These are phyloP conservation scores for Dryoscopus gambensis DNA, from an alignment of 2,113 vertebrate species.

Conservation along the genomic window DNA sequence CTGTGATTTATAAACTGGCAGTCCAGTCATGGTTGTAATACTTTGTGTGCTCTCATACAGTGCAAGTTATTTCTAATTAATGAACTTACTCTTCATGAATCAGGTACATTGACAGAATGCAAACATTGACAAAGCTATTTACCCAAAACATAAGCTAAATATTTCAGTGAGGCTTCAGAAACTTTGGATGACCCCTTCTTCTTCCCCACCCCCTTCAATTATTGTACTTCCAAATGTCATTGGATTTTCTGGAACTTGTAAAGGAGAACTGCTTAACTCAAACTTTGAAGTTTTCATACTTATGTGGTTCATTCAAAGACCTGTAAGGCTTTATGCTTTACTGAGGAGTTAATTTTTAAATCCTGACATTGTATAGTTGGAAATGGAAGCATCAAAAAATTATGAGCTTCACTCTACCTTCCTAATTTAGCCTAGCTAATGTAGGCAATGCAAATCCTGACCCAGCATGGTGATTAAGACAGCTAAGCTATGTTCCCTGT, in stretches of 20 bases:
- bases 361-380: not conserved
- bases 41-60: not conserved
- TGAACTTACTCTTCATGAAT: not conserved
- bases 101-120: not conserved
- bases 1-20: not conserved
- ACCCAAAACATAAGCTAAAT: not conserved
- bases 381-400: not conserved
- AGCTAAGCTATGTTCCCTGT: not conserved
- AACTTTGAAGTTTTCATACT: not conserved
- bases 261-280: not conserved
- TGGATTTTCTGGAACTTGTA: not conserved
- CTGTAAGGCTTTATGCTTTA: not conserved
- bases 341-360: not conserved
- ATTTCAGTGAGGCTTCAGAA: not conserved
- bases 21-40: not conserved
- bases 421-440: not conserved
- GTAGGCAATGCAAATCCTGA: not conserved
- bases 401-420: not conserved
- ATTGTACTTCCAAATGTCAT: not conserved
- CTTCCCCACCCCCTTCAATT: not conserved
- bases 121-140: not conserved
- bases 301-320: not conserved
- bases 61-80: not conserved
- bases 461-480: not conserved
- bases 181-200: not conserved